A percentile compares a stretch with the other conserved stretches of the same genome.
Evolutionary conservation across 2,888 invertebrate genomes (phyloP).

Genomic region (Lasiommata megera): DNA sequence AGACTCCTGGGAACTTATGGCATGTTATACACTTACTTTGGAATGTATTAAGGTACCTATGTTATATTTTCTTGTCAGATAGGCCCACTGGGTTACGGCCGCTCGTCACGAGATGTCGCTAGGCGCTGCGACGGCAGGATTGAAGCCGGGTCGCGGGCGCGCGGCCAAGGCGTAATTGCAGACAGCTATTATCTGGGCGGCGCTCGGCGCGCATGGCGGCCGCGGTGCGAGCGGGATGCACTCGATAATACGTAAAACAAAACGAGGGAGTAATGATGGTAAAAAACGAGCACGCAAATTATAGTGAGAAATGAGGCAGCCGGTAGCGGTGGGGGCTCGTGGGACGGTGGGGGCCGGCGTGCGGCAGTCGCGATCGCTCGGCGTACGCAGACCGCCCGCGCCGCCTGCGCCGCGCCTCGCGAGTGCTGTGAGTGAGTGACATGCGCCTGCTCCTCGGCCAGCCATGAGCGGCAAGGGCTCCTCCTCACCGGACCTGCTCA

Average conservation of each 20-base stretch:
- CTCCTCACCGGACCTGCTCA: constrained; percentile 78
- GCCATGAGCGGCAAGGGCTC: constrained; percentile 75
- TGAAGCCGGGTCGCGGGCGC: constrained; percentile 29
- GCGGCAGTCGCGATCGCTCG: constrained; percentile 73
- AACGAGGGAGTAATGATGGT: constrained; percentile 82
- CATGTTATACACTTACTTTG: too few species aligned
- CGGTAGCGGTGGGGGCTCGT: constrained; percentile 78
- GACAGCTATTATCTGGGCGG: constrained; percentile 79
- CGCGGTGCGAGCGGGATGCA: constrained; percentile 80
- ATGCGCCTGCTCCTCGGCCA: constrained; percentile 65
- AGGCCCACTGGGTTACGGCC: constrained; percentile 39
- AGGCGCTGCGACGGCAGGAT: constrained; percentile 45
- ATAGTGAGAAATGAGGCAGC: constrained; percentile 81
- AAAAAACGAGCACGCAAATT: constrained; percentile 82
- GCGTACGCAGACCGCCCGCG: constrained; percentile 68
- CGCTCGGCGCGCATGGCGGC: constrained; percentile 77
- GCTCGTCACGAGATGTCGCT: constrained; percentile 69
- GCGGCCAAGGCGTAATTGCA: constrained; percentile 68
- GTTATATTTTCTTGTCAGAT: too few species aligned
- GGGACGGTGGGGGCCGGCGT: constrained; percentile 61
- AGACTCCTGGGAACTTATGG: too few species aligned
- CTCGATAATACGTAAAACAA: constrained; percentile 82
- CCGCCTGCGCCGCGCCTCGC: constrained; percentile 64
- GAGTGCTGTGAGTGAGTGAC: constrained; percentile 74
- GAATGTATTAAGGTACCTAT: too few species aligned